Conservation (phyloP, 2,113 vertebrate genomes). For the Bambusicola thoracicus region DNA sequence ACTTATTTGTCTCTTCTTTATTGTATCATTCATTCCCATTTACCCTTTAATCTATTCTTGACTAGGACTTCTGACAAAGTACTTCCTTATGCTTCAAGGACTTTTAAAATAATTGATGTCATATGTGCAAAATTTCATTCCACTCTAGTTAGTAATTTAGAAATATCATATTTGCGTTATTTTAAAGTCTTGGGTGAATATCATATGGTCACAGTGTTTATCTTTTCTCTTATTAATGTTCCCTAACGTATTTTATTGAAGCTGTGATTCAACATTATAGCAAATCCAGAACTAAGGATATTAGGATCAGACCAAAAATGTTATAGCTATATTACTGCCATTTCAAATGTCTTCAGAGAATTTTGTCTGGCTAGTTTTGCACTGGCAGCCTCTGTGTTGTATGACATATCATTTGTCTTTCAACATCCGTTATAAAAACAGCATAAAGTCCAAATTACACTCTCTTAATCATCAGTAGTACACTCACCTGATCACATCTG, state of each 20-base stretch:
- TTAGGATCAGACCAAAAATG: neutral
- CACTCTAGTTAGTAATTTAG: neutral
- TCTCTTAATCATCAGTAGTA: neutral
- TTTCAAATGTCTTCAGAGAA: neutral
- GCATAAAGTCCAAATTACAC: neutral
- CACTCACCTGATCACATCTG: neutral
- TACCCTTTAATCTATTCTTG: neutral
- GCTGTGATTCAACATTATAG: neutral
- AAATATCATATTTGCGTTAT: neutral
- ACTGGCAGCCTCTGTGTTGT: neutral
- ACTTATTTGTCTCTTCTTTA: neutral
- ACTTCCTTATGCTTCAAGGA: neutral
- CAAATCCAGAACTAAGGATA: neutral
- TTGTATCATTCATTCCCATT: neutral
- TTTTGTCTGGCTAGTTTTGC: neutral
- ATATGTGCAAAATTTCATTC: slow-evolving; percentile 16
- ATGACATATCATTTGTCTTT: neutral
- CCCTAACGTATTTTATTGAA: neutral
- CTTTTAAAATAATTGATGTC: neutral
- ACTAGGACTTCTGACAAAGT: slow-evolving; percentile 4
- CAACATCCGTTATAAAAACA: neutral
- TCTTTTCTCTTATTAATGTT: neutral
- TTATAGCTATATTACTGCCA: neutral
- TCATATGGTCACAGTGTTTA: neutral
- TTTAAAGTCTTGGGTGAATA: neutral